phyloP scores from a whole-genome alignment of 2,888 invertebrate species.

The Temnothorax unifasciatus region DNA sequence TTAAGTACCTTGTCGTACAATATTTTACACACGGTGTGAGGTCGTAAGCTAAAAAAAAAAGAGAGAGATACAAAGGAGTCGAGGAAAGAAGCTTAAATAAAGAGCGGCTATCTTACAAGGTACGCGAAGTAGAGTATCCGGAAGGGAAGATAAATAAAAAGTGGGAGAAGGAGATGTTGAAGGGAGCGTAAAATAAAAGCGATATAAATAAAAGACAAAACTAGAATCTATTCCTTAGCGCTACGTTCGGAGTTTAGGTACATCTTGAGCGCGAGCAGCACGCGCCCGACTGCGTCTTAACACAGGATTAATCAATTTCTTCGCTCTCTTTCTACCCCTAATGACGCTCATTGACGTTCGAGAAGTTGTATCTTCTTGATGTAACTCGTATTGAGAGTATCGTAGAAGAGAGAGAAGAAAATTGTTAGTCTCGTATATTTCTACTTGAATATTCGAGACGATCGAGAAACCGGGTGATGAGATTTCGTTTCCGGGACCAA shows the following conservation, averaged over 20 bases:
- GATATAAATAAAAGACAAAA: constrained; percentile 76
- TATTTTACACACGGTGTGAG: constrained; percentile 64
- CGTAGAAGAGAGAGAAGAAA: background rate
- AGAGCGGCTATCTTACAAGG: constrained; percentile 70
- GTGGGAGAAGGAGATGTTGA: constrained; percentile 65
- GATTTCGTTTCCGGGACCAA: background rate
- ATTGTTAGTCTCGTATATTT: constrained; percentile 5
- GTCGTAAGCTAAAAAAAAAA: constrained; percentile 46
- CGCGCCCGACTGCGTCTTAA: constrained; percentile 57
- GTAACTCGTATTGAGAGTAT: background rate
- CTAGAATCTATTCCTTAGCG: constrained; percentile 68
- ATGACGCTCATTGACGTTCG: background rate
- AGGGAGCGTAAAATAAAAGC: constrained; percentile 78
- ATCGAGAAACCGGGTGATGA: background rate
- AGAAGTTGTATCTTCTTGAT: background rate
- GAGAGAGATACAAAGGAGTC: constrained; percentile 29
- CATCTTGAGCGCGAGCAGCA: constrained; percentile 77
- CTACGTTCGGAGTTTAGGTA: constrained; percentile 76
- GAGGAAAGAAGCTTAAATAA: constrained; percentile 55
- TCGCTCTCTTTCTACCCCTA: constrained; percentile 62
- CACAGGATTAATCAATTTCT: constrained; percentile 60
- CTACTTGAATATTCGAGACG: constrained; percentile 19
- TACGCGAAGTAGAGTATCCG: constrained; percentile 33
- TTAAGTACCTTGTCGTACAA: constrained; percentile 65
- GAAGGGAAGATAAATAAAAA: constrained; percentile 65